Conservation (phyloP, 1,140 invertebrate genomes). For the Bombus impatiens region DNA sequence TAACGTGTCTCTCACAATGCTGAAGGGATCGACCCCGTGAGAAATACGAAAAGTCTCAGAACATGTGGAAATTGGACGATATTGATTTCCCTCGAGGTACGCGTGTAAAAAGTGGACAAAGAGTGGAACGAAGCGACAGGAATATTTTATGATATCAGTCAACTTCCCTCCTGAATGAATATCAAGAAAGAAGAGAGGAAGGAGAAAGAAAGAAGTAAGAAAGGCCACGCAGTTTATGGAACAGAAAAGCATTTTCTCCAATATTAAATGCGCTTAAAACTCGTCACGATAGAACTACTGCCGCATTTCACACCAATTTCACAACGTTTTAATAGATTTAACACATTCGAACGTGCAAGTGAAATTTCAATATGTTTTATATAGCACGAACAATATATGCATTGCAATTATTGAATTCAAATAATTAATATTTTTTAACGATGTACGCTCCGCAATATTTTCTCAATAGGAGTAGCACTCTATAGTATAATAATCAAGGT, state of each 20-base stretch:
- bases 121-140: slow-evolving; percentile 15
- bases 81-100: slow-evolving; percentile 54
- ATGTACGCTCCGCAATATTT: no score
- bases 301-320: slow-evolving; percentile 9
- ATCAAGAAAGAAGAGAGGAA: neutral
- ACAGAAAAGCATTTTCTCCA: neutral
- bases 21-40: slow-evolving; percentile 43
- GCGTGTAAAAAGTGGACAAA: slow-evolving; percentile 40
- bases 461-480: no score
- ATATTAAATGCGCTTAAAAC: slow-evolving; percentile 1
- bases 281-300: neutral
- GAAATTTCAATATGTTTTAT: no score
- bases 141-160: slow-evolving; percentile 44
- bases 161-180: slow-evolving; percentile 38
- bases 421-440: neutral
- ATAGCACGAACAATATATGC: no score
- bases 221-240: neutral
- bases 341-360: neutral
- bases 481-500: no score
- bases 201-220: neutral
- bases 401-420: neutral
- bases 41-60: slow-evolving; percentile 43
- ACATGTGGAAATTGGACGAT: slow-evolving; percentile 39
- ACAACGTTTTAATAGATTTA: slow-evolving; percentile 25
- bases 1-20: slow-evolving; percentile 8